These are phyloP conservation scores for Geophilus truncorum DNA, from an alignment of 2,888 invertebrate species.

Conservation along the genomic window DNA sequence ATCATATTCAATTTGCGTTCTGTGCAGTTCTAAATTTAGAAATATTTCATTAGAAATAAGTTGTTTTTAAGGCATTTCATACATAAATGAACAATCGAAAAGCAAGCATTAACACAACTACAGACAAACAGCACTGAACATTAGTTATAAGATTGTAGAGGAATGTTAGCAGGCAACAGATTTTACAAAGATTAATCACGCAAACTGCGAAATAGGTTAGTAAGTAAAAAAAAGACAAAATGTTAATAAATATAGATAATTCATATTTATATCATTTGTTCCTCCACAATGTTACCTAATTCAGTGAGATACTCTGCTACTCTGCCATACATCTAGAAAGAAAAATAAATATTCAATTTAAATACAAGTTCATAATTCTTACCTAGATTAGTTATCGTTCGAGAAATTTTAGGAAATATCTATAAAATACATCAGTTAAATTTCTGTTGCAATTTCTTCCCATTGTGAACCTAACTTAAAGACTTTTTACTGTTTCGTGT, in stretches of 20 bases:
- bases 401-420: conserved; percentile 59
- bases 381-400: conserved; percentile 46
- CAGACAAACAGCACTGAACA: neutral
- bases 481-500: too few relatives aligned
- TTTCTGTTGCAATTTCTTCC: too few relatives aligned
- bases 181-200: too few relatives aligned
- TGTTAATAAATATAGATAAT: neutral
- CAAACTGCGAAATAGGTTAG: conserved; percentile 51
- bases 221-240: conserved; percentile 10
- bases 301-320: conserved; percentile 84
- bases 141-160: conserved; percentile 52
- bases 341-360: conserved; percentile 35
- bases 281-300: conserved; percentile 39
- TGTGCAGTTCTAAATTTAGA: conserved; percentile 70
- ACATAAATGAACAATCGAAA: neutral
- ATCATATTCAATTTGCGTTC: conserved; percentile 93
- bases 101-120: neutral
- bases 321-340: conserved; percentile 49
- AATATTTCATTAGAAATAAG: too few relatives aligned
- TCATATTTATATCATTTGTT: too few relatives aligned
- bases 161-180: conserved; percentile 94
- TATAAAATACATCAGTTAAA: conserved; percentile 46
- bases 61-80: too few relatives aligned
- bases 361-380: conserved; percentile 20
- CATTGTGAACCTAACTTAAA: too few relatives aligned